Conservation (phyloP, 2,888 invertebrate genomes). For the Lamellibrachia columna region DNA sequence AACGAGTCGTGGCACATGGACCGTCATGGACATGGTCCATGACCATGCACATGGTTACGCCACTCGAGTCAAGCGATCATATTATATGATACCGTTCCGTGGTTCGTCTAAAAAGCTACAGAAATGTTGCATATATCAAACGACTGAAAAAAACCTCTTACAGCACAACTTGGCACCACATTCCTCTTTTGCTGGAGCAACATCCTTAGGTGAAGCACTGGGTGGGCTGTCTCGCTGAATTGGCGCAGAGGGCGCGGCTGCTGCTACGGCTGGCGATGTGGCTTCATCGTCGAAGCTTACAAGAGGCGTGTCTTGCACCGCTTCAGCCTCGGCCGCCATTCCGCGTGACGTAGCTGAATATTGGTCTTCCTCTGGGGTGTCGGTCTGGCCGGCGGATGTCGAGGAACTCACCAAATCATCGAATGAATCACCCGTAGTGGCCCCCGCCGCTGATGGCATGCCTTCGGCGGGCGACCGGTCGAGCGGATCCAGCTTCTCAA, state of each 20-base stretch:
- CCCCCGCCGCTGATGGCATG: neutral
- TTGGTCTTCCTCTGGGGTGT: conserved; percentile 7
- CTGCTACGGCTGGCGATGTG: neutral
- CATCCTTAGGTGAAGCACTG: neutral
- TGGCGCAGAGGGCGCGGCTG: neutral
- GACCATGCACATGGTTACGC: too few relatives aligned
- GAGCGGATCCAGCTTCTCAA: conserved; percentile 39
- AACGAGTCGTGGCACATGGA: too few relatives aligned
- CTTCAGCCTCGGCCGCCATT: conserved; percentile 12
- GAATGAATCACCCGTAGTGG: neutral
- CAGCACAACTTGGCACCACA: neutral
- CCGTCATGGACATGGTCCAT: too few relatives aligned
- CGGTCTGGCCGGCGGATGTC: conserved; percentile 11
- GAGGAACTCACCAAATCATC: conserved; percentile 6
- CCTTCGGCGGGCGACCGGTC: neutral
- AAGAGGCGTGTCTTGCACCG: neutral
- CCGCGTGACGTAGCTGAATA: conserved; percentile 5
- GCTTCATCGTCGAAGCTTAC: neutral
- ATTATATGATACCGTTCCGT: neutral
- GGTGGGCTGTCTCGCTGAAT: neutral
- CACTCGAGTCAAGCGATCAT: neutral
- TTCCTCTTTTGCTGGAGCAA: conserved; percentile 11
- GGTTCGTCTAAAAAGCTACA: neutral
- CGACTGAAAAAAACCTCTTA: neutral
- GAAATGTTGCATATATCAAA: neutral